Evolutionary conservation across 2,888 invertebrate species (phyloP).

Genomic region (Epinotia demarniana): DNA sequence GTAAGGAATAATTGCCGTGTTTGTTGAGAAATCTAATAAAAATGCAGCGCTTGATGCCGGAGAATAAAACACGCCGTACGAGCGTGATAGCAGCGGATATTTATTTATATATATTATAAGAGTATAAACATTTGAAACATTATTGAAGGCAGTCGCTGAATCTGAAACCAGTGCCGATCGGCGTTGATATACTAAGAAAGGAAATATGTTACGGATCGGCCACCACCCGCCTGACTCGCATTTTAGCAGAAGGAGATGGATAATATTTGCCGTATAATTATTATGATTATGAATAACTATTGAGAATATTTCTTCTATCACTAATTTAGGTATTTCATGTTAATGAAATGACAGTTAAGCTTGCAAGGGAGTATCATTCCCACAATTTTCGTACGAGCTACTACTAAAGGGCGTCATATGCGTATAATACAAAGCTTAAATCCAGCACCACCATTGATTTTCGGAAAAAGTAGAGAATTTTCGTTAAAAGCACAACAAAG

Average conservation of each 20-base stretch:
- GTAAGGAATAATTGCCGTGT: slow-evolving; percentile 24
- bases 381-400: not conserved
- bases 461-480: not conserved
- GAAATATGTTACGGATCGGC: too few relatives aligned
- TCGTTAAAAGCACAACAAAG: slow-evolving; percentile 15
- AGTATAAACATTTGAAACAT: slow-evolving; percentile 14
- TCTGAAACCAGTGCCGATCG: not conserved
- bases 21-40: slow-evolving; percentile 27
- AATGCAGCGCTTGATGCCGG: slow-evolving; percentile 6
- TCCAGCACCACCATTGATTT: not conserved
- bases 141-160: not conserved
- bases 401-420: too few relatives aligned
- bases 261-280: too few relatives aligned
- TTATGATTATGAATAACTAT: too few relatives aligned
- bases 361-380: not conserved
- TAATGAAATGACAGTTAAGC: too few relatives aligned
- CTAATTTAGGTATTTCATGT: too few relatives aligned
- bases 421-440: not conserved
- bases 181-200: too few relatives aligned
- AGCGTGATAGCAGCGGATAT: slow-evolving; percentile 14
- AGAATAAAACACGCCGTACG: slow-evolving; percentile 3
- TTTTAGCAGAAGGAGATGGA: too few relatives aligned
- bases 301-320: too few relatives aligned
- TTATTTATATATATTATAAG: slow-evolving; percentile 10
- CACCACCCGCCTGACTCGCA: too few relatives aligned